phyloP scores from a whole-genome alignment of 2,888 invertebrate genomes.

The Mesorhabditis sp. region DNA sequence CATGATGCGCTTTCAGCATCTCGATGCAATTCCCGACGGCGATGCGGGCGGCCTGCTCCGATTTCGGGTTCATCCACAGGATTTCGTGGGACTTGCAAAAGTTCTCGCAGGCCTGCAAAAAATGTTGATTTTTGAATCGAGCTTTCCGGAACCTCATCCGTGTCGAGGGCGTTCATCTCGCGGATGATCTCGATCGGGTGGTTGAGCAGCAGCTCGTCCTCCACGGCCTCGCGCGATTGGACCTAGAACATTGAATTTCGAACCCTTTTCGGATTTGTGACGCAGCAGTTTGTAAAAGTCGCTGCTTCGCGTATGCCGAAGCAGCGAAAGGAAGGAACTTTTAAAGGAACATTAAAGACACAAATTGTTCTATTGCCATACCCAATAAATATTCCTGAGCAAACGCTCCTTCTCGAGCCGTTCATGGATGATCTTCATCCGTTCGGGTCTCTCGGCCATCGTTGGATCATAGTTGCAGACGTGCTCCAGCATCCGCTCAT shows the following conservation, averaged over 20 bases:
- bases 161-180: constrained; percentile 27
- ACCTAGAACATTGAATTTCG: constrained; percentile 18
- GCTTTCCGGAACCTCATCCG: constrained; percentile 12
- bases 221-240: constrained; percentile 35
- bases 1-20: constrained; percentile 33
- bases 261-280: too few species aligned
- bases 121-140: background rate
- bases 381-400: constrained; percentile 27
- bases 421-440: constrained; percentile 39
- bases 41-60: constrained; percentile 31
- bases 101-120: background rate
- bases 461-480: constrained; percentile 38
- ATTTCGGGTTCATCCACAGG: constrained; percentile 34
- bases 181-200: constrained; percentile 32
- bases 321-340: too few species aligned
- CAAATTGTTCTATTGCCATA: constrained; percentile 3
- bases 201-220: constrained; percentile 34
- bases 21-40: constrained; percentile 40
- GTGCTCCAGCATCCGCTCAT: constrained; percentile 41
- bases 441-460: constrained; percentile 40
- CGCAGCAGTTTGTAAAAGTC: too few species aligned
- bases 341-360: too few species aligned
- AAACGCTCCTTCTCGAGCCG: constrained; percentile 29
- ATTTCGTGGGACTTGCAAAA: constrained; percentile 33
- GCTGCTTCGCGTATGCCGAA: too few species aligned